phyloP scores from a whole-genome alignment of 2,888 invertebrate genomes.

The Eucera pruinosa region DNA sequence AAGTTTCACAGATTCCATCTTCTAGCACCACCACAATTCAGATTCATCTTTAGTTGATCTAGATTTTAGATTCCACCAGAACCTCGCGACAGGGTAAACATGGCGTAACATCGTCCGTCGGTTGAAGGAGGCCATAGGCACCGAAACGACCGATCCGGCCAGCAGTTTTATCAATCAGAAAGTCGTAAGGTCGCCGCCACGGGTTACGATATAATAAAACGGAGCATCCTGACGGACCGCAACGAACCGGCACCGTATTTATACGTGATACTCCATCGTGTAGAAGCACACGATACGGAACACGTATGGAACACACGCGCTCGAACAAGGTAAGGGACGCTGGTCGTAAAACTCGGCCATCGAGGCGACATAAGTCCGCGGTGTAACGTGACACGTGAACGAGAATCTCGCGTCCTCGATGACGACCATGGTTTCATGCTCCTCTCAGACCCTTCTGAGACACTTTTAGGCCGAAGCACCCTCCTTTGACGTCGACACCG shows the following conservation, averaged over 20 bases:
- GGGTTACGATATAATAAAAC: conserved; percentile 81
- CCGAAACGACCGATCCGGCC: conserved; percentile 59
- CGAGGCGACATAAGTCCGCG: conserved; percentile 75
- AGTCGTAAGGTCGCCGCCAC: conserved; percentile 68
- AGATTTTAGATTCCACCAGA: conserved; percentile 16
- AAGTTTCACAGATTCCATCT: too few species aligned
- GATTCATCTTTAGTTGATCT: background rate
- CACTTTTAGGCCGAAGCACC: conserved; percentile 53
- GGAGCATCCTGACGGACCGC: conserved; percentile 64
- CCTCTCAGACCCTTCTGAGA: conserved; percentile 21
- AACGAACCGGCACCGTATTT: conserved; percentile 50
- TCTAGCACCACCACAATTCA: background rate
- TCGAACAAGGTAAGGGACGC: conserved; percentile 37
- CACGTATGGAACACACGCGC: conserved; percentile 38
- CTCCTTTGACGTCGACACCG: conserved; percentile 21
- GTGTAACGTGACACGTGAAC: conserved; percentile 72
- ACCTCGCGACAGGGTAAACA: background rate
- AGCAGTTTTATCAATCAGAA: conserved; percentile 76
- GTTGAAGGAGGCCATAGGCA: conserved; percentile 36
- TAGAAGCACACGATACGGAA: conserved; percentile 28
- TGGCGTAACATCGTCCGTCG: conserved; percentile 31
- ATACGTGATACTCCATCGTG: conserved; percentile 47
- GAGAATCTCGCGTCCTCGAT: conserved; percentile 47
- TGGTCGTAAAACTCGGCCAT: conserved; percentile 79
- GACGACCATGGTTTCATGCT: conserved; percentile 14